Evolutionary conservation across 2,113 vertebrate species (phyloP).

Genomic region (Mormyrus lacerda): DNA sequence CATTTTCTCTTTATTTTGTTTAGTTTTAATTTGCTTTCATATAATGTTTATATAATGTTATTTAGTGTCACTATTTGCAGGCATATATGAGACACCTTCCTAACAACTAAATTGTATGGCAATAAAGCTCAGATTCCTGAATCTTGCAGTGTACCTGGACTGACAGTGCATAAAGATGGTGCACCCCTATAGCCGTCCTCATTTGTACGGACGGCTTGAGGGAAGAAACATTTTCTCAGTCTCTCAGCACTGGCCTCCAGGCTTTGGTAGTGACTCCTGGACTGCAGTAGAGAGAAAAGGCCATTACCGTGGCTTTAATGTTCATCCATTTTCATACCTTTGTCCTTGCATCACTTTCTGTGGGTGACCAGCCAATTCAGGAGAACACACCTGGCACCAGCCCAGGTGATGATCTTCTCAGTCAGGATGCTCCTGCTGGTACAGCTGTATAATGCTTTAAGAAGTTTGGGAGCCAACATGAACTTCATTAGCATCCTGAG

Average conservation of each 20-base stretch:
- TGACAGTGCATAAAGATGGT: neutral
- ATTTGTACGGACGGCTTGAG: neutral
- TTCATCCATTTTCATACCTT: too few species aligned
- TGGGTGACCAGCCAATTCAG: too few species aligned
- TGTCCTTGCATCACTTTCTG: too few species aligned
- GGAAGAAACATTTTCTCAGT: too few species aligned
- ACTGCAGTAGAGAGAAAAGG: too few species aligned
- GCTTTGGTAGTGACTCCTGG: too few species aligned
- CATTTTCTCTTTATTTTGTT: neutral
- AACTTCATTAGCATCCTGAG: neutral
- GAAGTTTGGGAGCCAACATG: neutral
- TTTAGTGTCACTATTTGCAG: neutral
- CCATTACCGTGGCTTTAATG: too few species aligned
- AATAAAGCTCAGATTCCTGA: neutral
- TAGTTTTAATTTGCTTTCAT: neutral
- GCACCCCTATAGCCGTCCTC: neutral
- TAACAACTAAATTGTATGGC: neutral
- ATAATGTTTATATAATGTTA: neutral
- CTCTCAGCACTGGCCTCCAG: too few species aligned
- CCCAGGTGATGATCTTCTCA: neutral
- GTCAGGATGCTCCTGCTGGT: neutral
- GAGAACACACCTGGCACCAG: neutral
- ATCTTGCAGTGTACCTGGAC: neutral
- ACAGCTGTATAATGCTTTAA: neutral
- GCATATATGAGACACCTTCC: neutral